These are phyloP conservation scores for Poeciliopsis paucimaculata DNA, from an alignment of 2,797 vertebrate genomes.

Conservation along the genomic window DNA sequence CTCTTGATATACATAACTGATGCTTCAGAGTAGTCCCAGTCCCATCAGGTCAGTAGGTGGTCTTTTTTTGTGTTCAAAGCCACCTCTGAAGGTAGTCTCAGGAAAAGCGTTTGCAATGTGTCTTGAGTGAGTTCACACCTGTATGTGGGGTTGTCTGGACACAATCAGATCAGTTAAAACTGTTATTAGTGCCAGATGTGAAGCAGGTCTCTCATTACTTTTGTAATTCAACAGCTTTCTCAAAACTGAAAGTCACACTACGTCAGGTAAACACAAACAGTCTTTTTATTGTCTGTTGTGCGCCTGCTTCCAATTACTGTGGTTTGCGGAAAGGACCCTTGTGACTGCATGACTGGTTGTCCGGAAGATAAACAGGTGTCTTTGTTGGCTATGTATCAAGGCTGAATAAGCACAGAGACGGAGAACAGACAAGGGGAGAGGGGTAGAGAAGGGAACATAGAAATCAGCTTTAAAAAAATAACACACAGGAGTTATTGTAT, in stretches of 20 bases:
- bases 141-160: background rate
- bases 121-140: background rate
- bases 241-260: slow-evolving; percentile 24
- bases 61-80: background rate
- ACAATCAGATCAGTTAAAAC: background rate
- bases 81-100: background rate
- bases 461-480: slow-evolving; percentile 46
- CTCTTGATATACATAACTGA: background rate
- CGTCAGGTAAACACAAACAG: slow-evolving; percentile 18
- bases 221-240: slow-evolving; percentile 22
- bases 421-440: slow-evolving; percentile 18
- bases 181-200: slow-evolving; percentile 2
- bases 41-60: background rate
- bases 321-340: slow-evolving; percentile 59
- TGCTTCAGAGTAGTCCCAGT: background rate
- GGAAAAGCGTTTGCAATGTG: background rate
- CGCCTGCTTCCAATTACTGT: slow-evolving; percentile 76
- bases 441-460: slow-evolving; percentile 19
- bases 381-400: slow-evolving; percentile 72
- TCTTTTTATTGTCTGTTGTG: slow-evolving; percentile 60
- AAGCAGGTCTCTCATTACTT: slow-evolving; percentile 4
- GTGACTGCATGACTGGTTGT: slow-evolving; percentile 70
- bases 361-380: slow-evolving; percentile 78
- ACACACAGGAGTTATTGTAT: slow-evolving; percentile 45
- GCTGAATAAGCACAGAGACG: slow-evolving; percentile 59